A percentile compares a stretch with the other conserved stretches of the same genome.
Evolutionary conservation across 2,888 invertebrate genomes (phyloP).

Genomic region (Ectemnius lituratus): DNA sequence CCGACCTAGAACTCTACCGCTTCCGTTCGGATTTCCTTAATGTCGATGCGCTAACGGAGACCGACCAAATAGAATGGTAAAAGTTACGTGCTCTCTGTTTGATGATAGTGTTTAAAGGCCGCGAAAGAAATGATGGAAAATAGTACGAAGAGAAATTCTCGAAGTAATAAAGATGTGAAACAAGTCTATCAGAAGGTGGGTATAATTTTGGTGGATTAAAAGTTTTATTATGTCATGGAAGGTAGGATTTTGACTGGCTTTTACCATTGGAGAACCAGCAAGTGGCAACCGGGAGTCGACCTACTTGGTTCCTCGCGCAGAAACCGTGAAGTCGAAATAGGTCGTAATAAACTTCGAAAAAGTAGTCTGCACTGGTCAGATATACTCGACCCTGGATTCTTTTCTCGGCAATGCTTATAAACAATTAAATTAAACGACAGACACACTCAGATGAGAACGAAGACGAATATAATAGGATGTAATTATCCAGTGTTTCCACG

Average conservation of each 20-base stretch:
- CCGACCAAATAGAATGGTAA: too few species aligned
- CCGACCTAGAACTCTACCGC: constrained; percentile 48
- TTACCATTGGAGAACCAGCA: too few species aligned
- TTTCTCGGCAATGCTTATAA: not conserved
- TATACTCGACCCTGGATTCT: not conserved
- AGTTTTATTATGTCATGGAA: too few species aligned
- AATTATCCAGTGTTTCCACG: not conserved
- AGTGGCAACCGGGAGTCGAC: not conserved
- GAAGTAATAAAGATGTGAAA: too few species aligned
- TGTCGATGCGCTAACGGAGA: constrained; percentile 28
- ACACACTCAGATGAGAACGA: not conserved
- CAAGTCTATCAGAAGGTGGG: too few species aligned
- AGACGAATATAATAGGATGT: not conserved
- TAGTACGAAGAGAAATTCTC: too few species aligned
- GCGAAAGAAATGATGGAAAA: too few species aligned
- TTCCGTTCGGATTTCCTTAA: constrained; percentile 34
- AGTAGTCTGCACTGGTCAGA: not conserved
- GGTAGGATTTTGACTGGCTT: too few species aligned
- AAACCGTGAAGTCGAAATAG: not conserved
- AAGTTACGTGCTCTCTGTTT: too few species aligned
- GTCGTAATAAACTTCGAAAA: not conserved
- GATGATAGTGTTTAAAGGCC: too few species aligned
- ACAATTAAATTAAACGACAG: not conserved
- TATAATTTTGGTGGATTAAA: too few species aligned
- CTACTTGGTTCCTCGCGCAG: constrained; percentile 22